Evolutionary conservation across 2,113 vertebrate species (phyloP).

Genomic region (Ramphastos sulfuratus): DNA sequence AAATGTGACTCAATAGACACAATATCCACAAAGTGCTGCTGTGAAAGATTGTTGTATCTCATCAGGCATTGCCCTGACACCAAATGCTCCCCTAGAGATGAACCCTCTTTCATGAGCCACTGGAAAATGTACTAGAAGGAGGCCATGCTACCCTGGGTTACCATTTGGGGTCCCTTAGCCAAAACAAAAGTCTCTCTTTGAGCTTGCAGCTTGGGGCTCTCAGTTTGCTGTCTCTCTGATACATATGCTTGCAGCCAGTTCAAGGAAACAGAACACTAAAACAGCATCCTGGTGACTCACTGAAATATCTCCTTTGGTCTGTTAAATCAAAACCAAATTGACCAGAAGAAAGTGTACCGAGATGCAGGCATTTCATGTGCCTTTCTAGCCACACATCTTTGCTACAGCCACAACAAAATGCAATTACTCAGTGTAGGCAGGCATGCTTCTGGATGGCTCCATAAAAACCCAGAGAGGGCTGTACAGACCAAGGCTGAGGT

Average conservation of each 20-base stretch:
- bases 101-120: neutral
- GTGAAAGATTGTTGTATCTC: neutral
- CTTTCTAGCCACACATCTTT: slow-evolving; percentile 19
- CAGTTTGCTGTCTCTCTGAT: neutral
- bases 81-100: neutral
- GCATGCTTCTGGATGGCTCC: neutral
- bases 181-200: neutral
- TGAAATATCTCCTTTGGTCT: slow-evolving; percentile 2
- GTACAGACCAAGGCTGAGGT: neutral
- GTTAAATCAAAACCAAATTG: slow-evolving; percentile 3
- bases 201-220: neutral
- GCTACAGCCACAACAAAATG: slow-evolving; percentile 4
- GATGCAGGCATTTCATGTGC: neutral
- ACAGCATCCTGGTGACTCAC: neutral
- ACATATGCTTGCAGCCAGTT: neutral
- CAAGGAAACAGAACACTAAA: neutral
- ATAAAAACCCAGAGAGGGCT: neutral
- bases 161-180: neutral
- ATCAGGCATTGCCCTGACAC: neutral
- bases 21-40: neutral
- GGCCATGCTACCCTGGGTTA: neutral
- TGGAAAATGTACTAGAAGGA: neutral
- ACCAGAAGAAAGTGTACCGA: neutral
- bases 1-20: neutral
- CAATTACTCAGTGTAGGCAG: neutral